Evolutionary conservation across 2,797 vertebrate genomes (phyloP).

Genomic region (Danio kyathit): DNA sequence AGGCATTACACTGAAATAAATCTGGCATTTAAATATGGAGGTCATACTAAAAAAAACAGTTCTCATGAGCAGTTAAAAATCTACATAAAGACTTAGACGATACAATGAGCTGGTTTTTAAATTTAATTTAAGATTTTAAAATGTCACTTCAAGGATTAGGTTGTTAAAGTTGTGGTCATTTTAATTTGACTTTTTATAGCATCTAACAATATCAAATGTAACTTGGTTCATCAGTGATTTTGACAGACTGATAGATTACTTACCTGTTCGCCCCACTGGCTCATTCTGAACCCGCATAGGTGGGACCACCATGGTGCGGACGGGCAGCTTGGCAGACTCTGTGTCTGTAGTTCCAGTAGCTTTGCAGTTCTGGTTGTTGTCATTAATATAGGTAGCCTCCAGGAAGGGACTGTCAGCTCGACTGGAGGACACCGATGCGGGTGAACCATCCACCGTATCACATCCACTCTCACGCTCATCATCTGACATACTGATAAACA

Average conservation of each 20-base stretch:
- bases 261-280: conserved; percentile 85
- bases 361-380: conserved; percentile 85
- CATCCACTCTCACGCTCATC: conserved; percentile 97
- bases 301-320: conserved; percentile 92
- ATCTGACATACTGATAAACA: conserved; percentile 88
- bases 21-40: background rate
- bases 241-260: conserved; percentile 13
- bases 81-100: too few species aligned
- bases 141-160: too few species aligned
- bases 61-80: background rate
- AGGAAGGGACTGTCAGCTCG: conserved; percentile 87
- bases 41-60: background rate
- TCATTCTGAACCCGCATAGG: conserved; percentile 89
- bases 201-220: background rate
- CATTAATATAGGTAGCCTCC: conserved; percentile 84
- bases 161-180: background rate
- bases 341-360: conserved; percentile 78
- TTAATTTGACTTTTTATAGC: background rate
- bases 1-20: background rate
- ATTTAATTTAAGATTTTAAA: too few species aligned
- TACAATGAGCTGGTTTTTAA: too few species aligned
- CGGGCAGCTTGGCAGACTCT: conserved; percentile 84
- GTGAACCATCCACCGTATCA: conserved; percentile 93
- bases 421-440: conserved; percentile 88
- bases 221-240: background rate